Percentiles rank a stretch among this genome's conserved stretches.
phyloP scores from a whole-genome alignment of 2,888 invertebrate genomes.

The Eupithecia exiguata region DNA sequence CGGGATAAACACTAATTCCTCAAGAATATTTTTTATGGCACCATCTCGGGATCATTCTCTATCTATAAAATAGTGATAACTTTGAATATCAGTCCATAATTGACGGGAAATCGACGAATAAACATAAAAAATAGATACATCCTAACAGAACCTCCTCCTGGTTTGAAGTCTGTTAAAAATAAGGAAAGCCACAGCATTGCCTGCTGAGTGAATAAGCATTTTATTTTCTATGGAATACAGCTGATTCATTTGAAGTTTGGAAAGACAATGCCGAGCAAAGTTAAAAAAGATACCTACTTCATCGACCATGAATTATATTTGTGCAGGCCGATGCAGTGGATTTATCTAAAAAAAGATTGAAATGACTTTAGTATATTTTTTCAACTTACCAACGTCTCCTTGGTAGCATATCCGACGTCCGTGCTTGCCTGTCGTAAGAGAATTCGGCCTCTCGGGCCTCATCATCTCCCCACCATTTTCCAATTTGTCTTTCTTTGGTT shows the following conservation, averaged over 20 bases:
- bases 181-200: background rate
- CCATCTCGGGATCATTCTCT: too few species aligned
- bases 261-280: background rate
- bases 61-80: too few species aligned
- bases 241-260: background rate
- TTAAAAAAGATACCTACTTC: background rate
- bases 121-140: too few species aligned
- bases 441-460: constrained; percentile 91
- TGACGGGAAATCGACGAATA: too few species aligned
- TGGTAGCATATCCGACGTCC: constrained; percentile 92
- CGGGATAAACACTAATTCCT: too few species aligned
- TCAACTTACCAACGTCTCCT: constrained; percentile 85
- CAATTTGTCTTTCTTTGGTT: constrained; percentile 97
- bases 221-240: background rate
- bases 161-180: background rate
- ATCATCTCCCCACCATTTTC: constrained; percentile 85
- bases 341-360: background rate
- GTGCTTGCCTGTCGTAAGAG: constrained; percentile 89
- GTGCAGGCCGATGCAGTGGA: background rate
- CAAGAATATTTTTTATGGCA: too few species aligned
- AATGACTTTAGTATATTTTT: background rate
- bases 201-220: background rate
- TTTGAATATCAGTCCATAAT: too few species aligned
- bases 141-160: too few species aligned
- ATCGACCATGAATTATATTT: background rate